Base-by-base conservation (phyloP, 2,888 invertebrate genomes). In the Antheraea yamamai region DNA sequence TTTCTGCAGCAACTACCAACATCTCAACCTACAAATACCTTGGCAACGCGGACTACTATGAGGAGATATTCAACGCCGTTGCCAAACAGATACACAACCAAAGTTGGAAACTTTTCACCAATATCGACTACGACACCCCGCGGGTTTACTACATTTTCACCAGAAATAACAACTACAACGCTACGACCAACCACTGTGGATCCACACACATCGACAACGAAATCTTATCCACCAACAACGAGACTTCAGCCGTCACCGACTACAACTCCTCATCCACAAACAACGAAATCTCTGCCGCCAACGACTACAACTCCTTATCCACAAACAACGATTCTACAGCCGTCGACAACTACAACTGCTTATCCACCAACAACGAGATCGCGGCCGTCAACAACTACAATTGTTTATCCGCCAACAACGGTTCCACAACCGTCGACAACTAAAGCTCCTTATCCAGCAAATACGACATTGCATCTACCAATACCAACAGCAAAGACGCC, bases 401-500 rank as follows among this genome's bases (percentile, higher is more conserved):
- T 18, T 18, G 4, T 73, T 72, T 72, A 55, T 0, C 47, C 75
- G 26, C 52, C 7, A 20, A 47, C 2, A 2, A 23, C 74, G 12
- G 12, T 58, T 2, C 14, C n/a, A 18, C 39, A 64, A 14, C 61
- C 20, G 23, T 68, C 20, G 4, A n/a, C 66, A 14, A 20, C 73
- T 66, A 68, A 58, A 12, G 30, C n/a, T 16, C n/a, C 71, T 39
- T 66, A 73, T 51, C 8, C n/a, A 23, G 0, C 72, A 72, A 26
- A 16, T 47, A 55, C 72, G 1, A 4, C 35, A 30, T 55, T 30
- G 51, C 74, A n/a, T 12, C 26, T 14, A 16, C 47, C 75, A 64
- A 18, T 66, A 71, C 73, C 58, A n/a, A 76, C 78, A 18, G 66
- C 74, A 26, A 68, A 64, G 14, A 76, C 76, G 20, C 70, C 55